phyloP scores from a whole-genome alignment of 2,113 vertebrate genomes.

The Pomatorhinus ruficollis region DNA sequence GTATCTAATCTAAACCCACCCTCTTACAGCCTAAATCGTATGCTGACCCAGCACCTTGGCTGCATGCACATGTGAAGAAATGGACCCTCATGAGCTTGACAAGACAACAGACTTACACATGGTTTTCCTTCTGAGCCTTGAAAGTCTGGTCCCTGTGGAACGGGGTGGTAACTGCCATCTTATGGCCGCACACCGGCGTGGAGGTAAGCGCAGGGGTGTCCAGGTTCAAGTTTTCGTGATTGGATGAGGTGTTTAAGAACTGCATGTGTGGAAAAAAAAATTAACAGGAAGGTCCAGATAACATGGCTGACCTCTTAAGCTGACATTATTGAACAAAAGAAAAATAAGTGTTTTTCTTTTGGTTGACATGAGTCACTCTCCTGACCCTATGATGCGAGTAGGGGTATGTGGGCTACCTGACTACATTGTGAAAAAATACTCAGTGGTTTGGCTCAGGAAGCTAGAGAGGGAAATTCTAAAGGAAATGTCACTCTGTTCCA shows the following conservation, averaged over 20 bases:
- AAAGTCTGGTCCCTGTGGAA: conserved; percentile 82
- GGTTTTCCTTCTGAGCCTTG: conserved; percentile 89
- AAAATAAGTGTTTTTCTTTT: conserved; percentile 6
- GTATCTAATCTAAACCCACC: neutral
- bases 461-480: neutral
- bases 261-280: conserved; percentile 61
- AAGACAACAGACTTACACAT: conserved; percentile 79
- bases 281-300: neutral
- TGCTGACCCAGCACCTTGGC: neutral
- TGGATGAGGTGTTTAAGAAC: conserved; percentile 92
- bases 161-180: conserved; percentile 75
- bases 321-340: neutral
- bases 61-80: neutral
- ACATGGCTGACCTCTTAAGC: neutral
- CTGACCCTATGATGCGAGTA: neutral
- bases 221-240: conserved; percentile 82
- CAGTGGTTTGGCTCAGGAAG: neutral
- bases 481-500: neutral
- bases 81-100: rapidly evolving
- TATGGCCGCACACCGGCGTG: conserved; percentile 83
- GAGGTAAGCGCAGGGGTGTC: conserved; percentile 82
- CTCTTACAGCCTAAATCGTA: neutral
- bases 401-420: neutral
- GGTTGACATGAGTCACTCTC: neutral
- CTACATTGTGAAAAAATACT: neutral